Percentiles rank a stretch among this genome's conserved stretches.
These are phyloP conservation scores for Sparidentex hasta DNA, from an alignment of 2,797 vertebrate species.

Conservation along the genomic window DNA sequence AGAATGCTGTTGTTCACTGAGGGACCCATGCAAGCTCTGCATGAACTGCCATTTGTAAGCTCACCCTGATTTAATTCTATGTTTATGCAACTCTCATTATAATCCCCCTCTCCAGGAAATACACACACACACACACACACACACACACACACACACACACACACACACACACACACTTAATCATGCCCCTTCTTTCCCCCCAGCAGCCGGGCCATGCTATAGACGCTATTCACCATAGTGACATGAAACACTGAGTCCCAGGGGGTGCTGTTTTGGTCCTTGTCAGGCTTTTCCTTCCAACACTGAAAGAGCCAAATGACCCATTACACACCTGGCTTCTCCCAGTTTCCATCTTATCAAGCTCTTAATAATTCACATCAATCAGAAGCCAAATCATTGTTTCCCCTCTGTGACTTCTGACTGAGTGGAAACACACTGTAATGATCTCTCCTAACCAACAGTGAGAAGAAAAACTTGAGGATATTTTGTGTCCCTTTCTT, in stretches of 20 bases:
- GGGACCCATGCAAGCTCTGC: conserved; percentile 47
- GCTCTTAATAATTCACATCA: conserved; percentile 55
- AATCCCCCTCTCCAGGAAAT: conserved; percentile 56
- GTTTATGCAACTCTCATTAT: conserved; percentile 68
- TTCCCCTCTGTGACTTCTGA: conserved; percentile 53
- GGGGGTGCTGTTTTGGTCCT: conserved; percentile 25
- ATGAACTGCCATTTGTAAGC: conserved; percentile 58
- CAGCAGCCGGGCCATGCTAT: background rate
- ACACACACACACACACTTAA: conserved; percentile 11
- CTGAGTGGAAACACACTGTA: conserved; percentile 62
- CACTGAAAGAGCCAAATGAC: conserved; percentile 21
- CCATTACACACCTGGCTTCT: conserved; percentile 43
- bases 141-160: background rate
- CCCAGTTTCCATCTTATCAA: conserved; percentile 56
- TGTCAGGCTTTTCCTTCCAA: conserved; percentile 39
- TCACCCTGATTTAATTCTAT: conserved; percentile 64
- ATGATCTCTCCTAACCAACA: conserved; percentile 61
- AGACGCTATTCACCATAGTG: conserved; percentile 31
- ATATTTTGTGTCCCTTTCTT: conserved; percentile 29
- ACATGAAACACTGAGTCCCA: conserved; percentile 42
- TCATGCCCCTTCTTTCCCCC: conserved; percentile 1
- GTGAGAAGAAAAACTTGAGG: conserved; percentile 36
- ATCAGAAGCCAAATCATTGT: conserved; percentile 49
- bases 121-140: conserved; percentile 5
- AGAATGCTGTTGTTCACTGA: conserved; percentile 71